Evolutionary conservation across 2,797 vertebrate genomes (phyloP), one percentile per base, ranked within the genome.

Genomic region (Pteropus rufus): DNA sequence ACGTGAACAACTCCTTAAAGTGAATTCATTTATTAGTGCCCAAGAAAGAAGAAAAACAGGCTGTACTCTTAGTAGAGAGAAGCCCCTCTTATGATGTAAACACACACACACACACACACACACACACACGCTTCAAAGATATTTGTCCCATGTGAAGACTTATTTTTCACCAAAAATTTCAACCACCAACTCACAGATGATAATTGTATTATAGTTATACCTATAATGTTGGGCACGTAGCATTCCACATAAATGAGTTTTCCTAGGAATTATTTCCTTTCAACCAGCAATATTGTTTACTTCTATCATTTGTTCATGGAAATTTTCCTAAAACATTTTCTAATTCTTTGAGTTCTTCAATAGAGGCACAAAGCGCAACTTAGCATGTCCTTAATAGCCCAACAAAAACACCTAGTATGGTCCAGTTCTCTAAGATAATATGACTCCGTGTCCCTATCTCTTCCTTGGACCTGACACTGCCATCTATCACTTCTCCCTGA

Each of bases 261-360:
- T 67, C 70, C 23, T 60, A 95, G 93, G 34, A 91, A 81, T 60
- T 72, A 75, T 76, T 62, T 94, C 29, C 34, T 92, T 92, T 85
- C 23, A 93, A 93, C 79, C 10, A 91, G 14, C 39, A 89, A 60
- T 83, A 77, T 86, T 93, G 4, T 88, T 97, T 92, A 69, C 18
- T 91, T 95, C 56, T 79, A 26, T 34, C 56, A 93, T 93, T 65
- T 93, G 36, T 65, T 93, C 69, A 41, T 46, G 73, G 58, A 94
- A 89, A 94, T 58, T 70, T 82, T 82, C 64, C 60, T 89, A 52
- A 94, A 84, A 41, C 44, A 75, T 76, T 65, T 92, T 69, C 62
- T 54, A 84, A 73, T 49, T 81, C 62, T 88, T 77, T 88, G 36
- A 64, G 58, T 75, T 89, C 46, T 89, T 83, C 24, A 75, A 41